Evolutionary conservation across 2,888 invertebrate species (phyloP).

Genomic region (Leucophenga maculata): DNA sequence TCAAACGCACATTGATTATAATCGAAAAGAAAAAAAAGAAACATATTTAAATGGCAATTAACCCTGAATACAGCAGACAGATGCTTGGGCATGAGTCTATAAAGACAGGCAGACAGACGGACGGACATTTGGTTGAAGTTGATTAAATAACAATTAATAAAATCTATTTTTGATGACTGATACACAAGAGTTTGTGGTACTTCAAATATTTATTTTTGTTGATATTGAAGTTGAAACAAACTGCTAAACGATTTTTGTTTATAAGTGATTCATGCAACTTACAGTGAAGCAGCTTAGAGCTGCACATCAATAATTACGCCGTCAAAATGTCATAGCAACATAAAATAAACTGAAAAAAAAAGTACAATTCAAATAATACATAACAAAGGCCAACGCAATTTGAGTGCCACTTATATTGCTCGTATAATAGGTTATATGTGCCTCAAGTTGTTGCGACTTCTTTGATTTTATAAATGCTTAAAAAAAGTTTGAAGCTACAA

Average conservation of each 20-base stretch:
- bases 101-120: neutral
- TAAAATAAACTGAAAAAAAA: neutral
- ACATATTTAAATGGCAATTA: constrained; percentile 48
- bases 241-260: too few species aligned
- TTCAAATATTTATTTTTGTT: too few species aligned
- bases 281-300: too few species aligned
- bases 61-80: constrained; percentile 45
- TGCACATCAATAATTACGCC: neutral
- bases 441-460: neutral
- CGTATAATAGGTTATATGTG: neutral
- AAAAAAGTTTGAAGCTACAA: too few species aligned
- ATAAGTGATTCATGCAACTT: too few species aligned
- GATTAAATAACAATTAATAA: constrained; percentile 63
- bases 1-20: neutral
- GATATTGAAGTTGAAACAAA: too few species aligned
- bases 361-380: neutral
- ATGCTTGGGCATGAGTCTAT: too few species aligned
- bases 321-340: constrained; percentile 4
- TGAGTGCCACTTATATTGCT: neutral
- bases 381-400: too few species aligned
- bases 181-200: too few species aligned
- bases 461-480: too few species aligned
- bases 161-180: constrained; percentile 53
- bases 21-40: neutral
- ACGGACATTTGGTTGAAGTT: neutral